These are phyloP conservation scores for Thecophora atra DNA, from an alignment of 2,888 invertebrate species.

Conservation along the genomic window DNA sequence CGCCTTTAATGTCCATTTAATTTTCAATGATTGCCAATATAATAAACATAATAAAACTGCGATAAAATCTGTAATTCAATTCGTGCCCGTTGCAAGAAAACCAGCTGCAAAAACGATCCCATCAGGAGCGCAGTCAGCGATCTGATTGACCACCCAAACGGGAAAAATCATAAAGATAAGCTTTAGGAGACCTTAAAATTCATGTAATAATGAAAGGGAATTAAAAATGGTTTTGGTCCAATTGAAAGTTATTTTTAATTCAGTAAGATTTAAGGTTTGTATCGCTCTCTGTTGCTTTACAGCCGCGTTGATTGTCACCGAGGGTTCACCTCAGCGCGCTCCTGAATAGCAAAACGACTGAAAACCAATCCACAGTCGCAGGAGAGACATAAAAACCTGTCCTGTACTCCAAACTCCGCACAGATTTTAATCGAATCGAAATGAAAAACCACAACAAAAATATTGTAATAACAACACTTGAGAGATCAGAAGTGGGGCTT, in stretches of 20 bases:
- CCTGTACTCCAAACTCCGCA: background rate
- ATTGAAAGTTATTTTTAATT: too few species aligned
- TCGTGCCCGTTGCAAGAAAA: background rate
- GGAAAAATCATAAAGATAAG: background rate
- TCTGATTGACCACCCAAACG: too few species aligned
- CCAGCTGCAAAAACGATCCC: background rate
- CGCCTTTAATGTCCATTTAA: background rate
- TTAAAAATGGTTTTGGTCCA: too few species aligned
- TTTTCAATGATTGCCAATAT: constrained; percentile 12
- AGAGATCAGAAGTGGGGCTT: constrained; percentile 14
- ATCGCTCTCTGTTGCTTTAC: too few species aligned
- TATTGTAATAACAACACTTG: background rate
- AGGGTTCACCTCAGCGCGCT: background rate
- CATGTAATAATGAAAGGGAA: too few species aligned
- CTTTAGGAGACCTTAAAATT: background rate
- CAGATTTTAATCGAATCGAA: constrained; percentile 15
- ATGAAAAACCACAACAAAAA: constrained; percentile 11
- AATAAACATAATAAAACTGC: constrained; percentile 5
- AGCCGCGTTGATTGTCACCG: too few species aligned
- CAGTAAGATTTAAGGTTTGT: too few species aligned
- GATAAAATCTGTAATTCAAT: constrained; percentile 25
- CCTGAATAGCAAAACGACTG: background rate
- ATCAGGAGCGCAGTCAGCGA: too few species aligned
- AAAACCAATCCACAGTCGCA: background rate
- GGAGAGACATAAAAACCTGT: constrained; percentile 7